Evolutionary conservation across 1,140 invertebrate species (phyloP), one percentile per base, ranked within the genome.

Genomic region (Phymastichus coffea): DNA sequence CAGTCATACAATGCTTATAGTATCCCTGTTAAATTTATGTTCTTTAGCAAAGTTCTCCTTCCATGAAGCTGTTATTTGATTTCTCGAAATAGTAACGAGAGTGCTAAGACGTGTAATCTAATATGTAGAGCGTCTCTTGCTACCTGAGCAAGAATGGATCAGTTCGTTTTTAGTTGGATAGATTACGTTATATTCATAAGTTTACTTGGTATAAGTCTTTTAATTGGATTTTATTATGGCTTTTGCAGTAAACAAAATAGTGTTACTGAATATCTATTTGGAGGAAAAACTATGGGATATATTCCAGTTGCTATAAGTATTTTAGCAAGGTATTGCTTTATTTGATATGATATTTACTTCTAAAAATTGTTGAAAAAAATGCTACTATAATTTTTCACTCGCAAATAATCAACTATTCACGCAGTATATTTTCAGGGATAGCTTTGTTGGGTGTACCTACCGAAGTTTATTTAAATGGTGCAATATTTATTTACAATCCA

Each of bases 261-360:
- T 0, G 87, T 87, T 0, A 78, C 85, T 0, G 89, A 93, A 61
- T 94, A 93, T 68, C 79, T 94, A 15, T 85, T 94, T 82, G 91
- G 89, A 4, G 90, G 90, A 8, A 87, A 89, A 67, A 87, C 85
- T 0, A 91, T 94, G 89, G 84, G 85, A 6, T 85, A 89, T 58
- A 86, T 91, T 68, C 89, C 90, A 0, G 88, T 92, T 53, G 87
- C 88, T 10, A 89, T 91, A 86, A 91, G 89, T n/a, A 71, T 92
- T 12, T 87, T 91, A 63, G 89, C 91, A 49, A 88, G 87, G 87
- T 88, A 82, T 66, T 77, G 84, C 3, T 83, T 84, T 82, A 4
- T 9, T 48, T n/a, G n/a, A n/a, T n/a, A n/a, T n/a, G n/a, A n/a
- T n/a, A n/a, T n/a, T n/a, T n/a, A 7, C 77, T 83, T 20, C 69